Evolutionary conservation across 2,888 invertebrate genomes (phyloP), one percentile per base, ranked within the genome.

Genomic region (Alentia gelatinosa): DNA sequence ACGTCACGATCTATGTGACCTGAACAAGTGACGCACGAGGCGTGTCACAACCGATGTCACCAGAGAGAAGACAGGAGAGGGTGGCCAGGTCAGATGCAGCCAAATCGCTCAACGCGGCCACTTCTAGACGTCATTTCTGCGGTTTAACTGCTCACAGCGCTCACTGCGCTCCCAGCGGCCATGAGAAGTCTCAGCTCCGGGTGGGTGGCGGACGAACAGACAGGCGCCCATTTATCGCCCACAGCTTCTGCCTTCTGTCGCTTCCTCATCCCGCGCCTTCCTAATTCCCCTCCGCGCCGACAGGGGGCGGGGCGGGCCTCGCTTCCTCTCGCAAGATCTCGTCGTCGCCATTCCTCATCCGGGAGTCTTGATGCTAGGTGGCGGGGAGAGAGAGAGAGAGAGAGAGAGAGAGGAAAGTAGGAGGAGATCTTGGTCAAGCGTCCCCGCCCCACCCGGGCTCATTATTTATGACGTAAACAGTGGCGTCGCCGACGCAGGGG

Each of bases 391-490:
- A 1, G 35, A 1, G 37, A 35, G 68, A 5, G 39, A n/a, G n/a
- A n/a, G 56, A 56, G 56, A 12, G 19, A 1, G 39, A 9, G 37
- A 39, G 9, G 37, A 23, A 23, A 39, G 7, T 19, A 39, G 9
- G 4, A 9, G 74, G 30, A n/a, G 39, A 79, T 79, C 37, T 79
- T 39, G 79, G 79, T 39, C 79, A 79, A 79, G 39, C 79, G 79
- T n/a, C 37, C 19, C 37, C 79, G 37, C 12, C 79, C 39, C 79
- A 79, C 37, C 19, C 37, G 37, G 37, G 26, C 79, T 79, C 79
- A 79, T 79, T 79, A 35, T 79, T 79, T 79, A 79, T 79, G 35
- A 79, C 79, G 39, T 79, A 79, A 79, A 79, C 79, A 79, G 37
- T 35, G 37, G 1, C 23, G 35, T 15, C 79, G 79, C 23, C 79